Evolutionary conservation across 2,888 invertebrate genomes (phyloP), one percentile per base, ranked within the genome.

Genomic region (Sesia apiformis): DNA sequence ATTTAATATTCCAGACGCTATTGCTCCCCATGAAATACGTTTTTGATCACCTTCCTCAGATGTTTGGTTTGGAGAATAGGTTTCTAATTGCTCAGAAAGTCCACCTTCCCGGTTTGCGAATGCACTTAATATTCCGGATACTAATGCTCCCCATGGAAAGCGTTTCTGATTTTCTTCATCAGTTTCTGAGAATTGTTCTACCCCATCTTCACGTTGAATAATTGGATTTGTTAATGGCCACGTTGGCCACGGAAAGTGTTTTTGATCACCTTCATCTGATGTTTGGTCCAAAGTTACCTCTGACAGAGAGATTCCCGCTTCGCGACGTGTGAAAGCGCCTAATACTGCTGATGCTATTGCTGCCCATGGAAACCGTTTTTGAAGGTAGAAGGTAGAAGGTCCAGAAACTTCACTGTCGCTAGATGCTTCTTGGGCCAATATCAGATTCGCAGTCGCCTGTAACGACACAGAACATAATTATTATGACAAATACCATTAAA

Each of bases 401-500:
- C 5, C n/a, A 8, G 4, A 4, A 4, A 8, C 46, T 46, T 8
- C n/a, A 8, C 3, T 23, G 53, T 51, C n/a, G 46, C 57, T 57
- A 51, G 58, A 53, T 3, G 60, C 55, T 40, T 68, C 64, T 42
- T 72, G 63, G 8, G 72, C 69, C n/a, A 67, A 60, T 53, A 69
- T 65, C 4, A 65, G 50, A 54, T 67, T 61, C 7, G 63, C 61
- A 43, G 67, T 66, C 49, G 65, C 60, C 72, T 74, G 59, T 46
- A 4, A 46, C 0, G 5, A 46, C n/a, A 46, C 8, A 46, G 23
- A 46, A 43, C 23, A 23, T 23, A n/a, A 46, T 8, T 23, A 4
- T 8, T 23, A 46, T 46, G 8, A 46, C 8, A 23, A 46, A 8
- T 46, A 3, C 23, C 23, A 46, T 46, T 46, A 46, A 3, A 46